phyloP scores from a whole-genome alignment of 2,113 vertebrate species.

The Labeo catla region DNA sequence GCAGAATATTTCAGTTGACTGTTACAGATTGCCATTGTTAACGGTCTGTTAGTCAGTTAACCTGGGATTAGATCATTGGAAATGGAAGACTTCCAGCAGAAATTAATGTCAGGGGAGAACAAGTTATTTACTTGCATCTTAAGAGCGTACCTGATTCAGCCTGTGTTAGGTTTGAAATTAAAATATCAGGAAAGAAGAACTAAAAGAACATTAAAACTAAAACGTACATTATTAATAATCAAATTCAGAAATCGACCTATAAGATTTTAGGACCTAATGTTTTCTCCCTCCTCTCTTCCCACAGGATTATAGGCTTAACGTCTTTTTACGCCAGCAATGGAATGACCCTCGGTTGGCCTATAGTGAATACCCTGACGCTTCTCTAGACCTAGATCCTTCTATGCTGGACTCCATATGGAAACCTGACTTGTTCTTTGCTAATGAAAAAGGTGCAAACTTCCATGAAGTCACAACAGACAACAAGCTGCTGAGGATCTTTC shows the following conservation, averaged over 20 bases:
- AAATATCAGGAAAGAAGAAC: neutral
- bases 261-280: neutral
- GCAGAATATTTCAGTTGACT: conserved; percentile 34
- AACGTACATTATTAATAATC: neutral
- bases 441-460: conserved; percentile 93
- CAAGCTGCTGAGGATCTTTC: conserved; percentile 93
- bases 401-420: conserved; percentile 97
- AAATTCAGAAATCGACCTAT: neutral
- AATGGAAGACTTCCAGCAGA: neutral
- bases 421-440: conserved; percentile 93
- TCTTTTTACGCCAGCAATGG: conserved; percentile 93
- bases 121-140: neutral
- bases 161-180: neutral
- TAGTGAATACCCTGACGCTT: conserved; percentile 88
- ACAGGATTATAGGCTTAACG: conserved; percentile 91
- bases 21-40: conserved; percentile 15
- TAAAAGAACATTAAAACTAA: neutral
- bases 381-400: conserved; percentile 90
- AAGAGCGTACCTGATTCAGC: neutral
- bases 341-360: conserved; percentile 92
- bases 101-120: conserved; percentile 16
- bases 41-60: conserved; percentile 6
- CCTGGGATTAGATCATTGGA: neutral
- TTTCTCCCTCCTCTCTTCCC: conserved; percentile 33
- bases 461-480: conserved; percentile 93